These are phyloP conservation scores for Acronicta psi DNA, from an alignment of 2,888 invertebrate species.

Conservation along the genomic window DNA sequence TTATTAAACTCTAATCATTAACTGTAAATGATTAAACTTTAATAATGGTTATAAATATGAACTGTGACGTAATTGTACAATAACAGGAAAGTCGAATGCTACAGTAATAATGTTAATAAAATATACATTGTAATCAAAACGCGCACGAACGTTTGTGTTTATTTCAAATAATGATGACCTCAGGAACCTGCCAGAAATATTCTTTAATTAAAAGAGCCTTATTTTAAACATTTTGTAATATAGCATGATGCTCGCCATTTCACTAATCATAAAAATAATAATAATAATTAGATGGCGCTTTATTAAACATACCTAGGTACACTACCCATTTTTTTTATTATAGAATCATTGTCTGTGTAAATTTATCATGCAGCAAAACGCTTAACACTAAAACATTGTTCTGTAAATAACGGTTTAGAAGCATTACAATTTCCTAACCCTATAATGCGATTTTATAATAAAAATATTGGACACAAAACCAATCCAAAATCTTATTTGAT, in stretches of 20 bases:
- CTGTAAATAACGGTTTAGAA: no score
- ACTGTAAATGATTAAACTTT: constrained; percentile 28
- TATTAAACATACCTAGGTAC: neutral
- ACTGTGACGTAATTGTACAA: constrained; percentile 24
- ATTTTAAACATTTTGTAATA: constrained; percentile 15
- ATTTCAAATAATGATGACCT: constrained; percentile 20
- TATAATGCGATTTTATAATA: no score
- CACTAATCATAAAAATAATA: constrained; percentile 3
- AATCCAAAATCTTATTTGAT: no score
- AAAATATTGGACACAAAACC: no score
- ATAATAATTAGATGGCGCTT: neutral
- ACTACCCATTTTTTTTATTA: neutral
- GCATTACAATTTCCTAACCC: neutral
- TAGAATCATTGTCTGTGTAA: no score
- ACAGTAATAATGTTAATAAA: constrained; percentile 24
- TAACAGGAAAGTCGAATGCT: constrained; percentile 49
- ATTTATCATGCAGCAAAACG: no score
- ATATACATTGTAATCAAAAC: constrained; percentile 22
- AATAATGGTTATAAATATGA: constrained; percentile 21
- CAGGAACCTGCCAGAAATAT: constrained; percentile 1
- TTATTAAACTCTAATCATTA: constrained; percentile 15
- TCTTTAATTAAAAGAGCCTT: constrained; percentile 5
- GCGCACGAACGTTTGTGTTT: constrained; percentile 16
- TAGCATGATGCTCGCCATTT: neutral
- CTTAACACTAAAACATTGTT: no score